phyloP scores from a whole-genome alignment of 1,140 invertebrate genomes.

The Lepidostoma basale region DNA sequence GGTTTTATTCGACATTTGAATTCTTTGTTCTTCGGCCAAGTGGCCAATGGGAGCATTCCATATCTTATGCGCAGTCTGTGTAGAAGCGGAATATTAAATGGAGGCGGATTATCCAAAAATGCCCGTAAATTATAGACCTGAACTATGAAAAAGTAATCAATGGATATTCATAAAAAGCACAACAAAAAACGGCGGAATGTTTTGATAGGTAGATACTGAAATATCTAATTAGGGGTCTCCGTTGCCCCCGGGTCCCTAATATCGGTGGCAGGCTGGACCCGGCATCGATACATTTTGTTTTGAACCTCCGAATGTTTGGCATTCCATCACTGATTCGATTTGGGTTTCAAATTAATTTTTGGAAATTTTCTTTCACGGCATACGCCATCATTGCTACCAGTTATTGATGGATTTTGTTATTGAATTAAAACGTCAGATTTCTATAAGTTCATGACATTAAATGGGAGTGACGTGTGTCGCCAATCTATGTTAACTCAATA shows the following conservation, averaged over 20 bases:
- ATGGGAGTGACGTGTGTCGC: no score
- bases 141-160: slow-evolving; percentile 33
- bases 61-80: no score
- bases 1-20: no score
- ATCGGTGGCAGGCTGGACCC: slow-evolving; percentile 4
- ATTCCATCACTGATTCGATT: slow-evolving; percentile 5
- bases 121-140: slow-evolving; percentile 24
- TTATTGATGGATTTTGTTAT: background rate
- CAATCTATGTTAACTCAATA: no score
- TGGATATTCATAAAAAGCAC: slow-evolving; percentile 28
- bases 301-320: slow-evolving; percentile 19
- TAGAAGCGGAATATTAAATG: slow-evolving; percentile 19
- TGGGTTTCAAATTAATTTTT: slow-evolving; percentile 1
- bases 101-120: slow-evolving; percentile 29
- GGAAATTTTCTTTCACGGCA: background rate
- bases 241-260: slow-evolving; percentile 8
- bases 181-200: slow-evolving; percentile 25
- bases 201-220: slow-evolving; percentile 31
- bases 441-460: no score
- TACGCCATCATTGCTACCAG: background rate
- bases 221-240: slow-evolving; percentile 30
- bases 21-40: no score
- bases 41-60: no score
- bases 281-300: slow-evolving; percentile 5
- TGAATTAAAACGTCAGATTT: no score